Base-by-base conservation (phyloP, 2,113 vertebrate species). In the Coracopsis vasa region DNA sequence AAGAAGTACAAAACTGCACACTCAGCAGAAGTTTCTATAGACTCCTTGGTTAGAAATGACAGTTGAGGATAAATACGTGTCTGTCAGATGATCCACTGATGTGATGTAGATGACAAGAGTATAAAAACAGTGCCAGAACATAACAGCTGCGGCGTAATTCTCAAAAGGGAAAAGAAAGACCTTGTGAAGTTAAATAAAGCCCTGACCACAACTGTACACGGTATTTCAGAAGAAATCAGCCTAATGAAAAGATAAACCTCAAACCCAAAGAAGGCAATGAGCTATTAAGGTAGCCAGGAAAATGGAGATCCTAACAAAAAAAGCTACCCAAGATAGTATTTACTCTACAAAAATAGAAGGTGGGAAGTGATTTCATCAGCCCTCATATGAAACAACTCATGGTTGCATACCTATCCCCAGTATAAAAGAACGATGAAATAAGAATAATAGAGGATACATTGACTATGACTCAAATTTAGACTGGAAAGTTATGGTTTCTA, bases 361-460 rank as follows among this genome's bases (percentile, higher is more conserved):
- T 58, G 41, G 54, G 67, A 61, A 66, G 35, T 6, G 45, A 83
- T 23, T 33, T 64, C 23, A 61, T 44, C 29, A 69, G 44, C 44
- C 35, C 82, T 80, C 35, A 39, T 11, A 35, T 20, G 45, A 69
- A 56, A 4, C 28, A 72, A 35, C 2, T 86, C 35, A 11, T 7
- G 39, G 11, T 51, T 79, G n/a, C 79, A 31, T 7, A 60, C 16
- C n/a, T 33, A 31, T n/a, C 28, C 48, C 27, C n/a, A 41, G 42
- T 0, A 12, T 1, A 64, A 66, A 21, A 65, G 33, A 66, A 39
- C 0, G 0, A 28, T 4, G 27, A 67, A 27, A 4, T 3, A 48
- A 56, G 21, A 84, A 84, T 23, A 56, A 78, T 9, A 23, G 53
- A 54, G 13, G 11, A 42, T 11, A 54, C 3, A 7, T 1, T 24